Conservation (phyloP, 2,797 vertebrate species). For the Pipistrellus pygmaeus region DNA sequence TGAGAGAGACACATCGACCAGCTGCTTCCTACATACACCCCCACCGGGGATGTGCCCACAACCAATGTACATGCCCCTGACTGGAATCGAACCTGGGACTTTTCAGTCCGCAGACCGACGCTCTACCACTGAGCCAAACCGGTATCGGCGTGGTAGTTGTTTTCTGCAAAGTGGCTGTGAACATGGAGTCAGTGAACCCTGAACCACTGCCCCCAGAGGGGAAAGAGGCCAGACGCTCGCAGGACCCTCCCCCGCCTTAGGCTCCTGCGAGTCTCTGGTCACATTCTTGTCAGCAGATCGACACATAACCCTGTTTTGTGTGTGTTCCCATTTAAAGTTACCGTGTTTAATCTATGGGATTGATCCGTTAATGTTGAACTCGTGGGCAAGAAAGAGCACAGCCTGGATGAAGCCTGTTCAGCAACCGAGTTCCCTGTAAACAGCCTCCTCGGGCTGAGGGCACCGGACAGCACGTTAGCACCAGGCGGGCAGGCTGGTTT, state of each 20-base stretch:
- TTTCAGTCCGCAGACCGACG: no score
- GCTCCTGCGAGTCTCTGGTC: background rate
- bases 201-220: background rate
- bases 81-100: no score
- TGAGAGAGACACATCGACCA: no score
- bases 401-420: background rate
- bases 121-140: no score
- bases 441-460: background rate
- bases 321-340: background rate
- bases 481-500: background rate
- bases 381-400: rapidly evolving
- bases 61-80: no score
- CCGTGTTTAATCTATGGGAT: no score
- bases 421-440: background rate
- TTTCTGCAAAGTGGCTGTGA: background rate
- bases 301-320: background rate
- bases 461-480: background rate
- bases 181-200: background rate
- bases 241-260: background rate
- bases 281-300: background rate
- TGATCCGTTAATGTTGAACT: background rate
- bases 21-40: no score
- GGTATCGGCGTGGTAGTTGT: background rate
- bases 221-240: background rate
- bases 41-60: no score